Base-by-base conservation (phyloP, 2,797 vertebrate genomes). In the Dermochelys coriacea region DNA sequence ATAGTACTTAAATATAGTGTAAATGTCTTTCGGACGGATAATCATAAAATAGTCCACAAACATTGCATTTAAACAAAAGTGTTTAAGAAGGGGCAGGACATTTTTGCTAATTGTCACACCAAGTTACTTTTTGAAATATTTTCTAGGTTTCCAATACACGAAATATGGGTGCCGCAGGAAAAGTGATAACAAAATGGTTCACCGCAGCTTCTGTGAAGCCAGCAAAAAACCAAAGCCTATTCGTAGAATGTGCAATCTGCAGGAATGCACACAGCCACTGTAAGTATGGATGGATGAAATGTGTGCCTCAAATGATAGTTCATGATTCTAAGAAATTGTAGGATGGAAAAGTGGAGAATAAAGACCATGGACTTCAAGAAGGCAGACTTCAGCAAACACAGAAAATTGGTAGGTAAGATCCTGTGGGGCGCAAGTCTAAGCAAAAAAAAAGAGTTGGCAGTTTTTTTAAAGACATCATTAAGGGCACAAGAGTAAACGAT, bases 131-230 rank as follows among this genome's bases (percentile, higher is more conserved):
- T 94, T 80, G 91, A 11, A 21, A 1, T 6, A 4, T 78, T 88
- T 89, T 37, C 74, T 88, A 99, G 99, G 99, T 87, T 99, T 98
- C 91, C 99, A 99, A 90, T 99, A 99, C 95, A 99, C 99, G 68
- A 99, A 99, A 89, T 99, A 99, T 0, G 99, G 99, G 4, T 99
- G 99, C 94, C 98, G 99, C 29, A 99, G 99, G 97, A 99, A 99
- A 95, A 99, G 99, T 0, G 99, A 99, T 95, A 99, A 97, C 93
- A 99, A 99, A 97, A 99, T 99, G 99, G 98, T 99, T 74, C 99
- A 99, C 78, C 98, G 99, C 41, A 99, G 98, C 86, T 99, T 99
- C 98, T 99, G 99, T 57, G 99, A 99, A n/a, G 97, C 98, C 95
- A 98, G 95, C 96, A 99, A 99, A 94, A 99, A 99, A 93, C 99